Evolutionary conservation across 1,140 invertebrate species (phyloP).

Genomic region (Chrysomallon squamiferum): DNA sequence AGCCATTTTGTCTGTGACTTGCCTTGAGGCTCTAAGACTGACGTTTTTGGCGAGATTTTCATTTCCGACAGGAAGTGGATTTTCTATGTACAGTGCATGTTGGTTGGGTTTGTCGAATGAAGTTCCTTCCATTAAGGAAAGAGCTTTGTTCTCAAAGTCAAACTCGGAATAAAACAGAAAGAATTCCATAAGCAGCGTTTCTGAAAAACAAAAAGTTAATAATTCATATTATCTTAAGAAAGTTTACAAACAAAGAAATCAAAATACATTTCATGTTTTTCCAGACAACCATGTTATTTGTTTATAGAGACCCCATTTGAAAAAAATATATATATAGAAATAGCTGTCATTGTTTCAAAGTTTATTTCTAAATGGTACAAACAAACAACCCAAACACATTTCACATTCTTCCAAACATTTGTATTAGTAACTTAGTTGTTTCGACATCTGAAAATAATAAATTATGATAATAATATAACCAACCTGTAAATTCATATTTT

Average conservation of each 20-base stretch:
- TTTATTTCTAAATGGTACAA: neutral
- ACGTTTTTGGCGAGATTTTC: too few species aligned
- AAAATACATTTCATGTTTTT: neutral
- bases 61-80: too few species aligned
- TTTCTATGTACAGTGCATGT: neutral
- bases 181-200: neutral
- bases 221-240: neutral
- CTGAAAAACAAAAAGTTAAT: neutral
- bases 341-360: neutral
- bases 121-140: slow-evolving; percentile 3
- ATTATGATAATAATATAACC: too few species aligned
- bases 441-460: too few species aligned
- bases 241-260: neutral
- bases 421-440: too few species aligned
- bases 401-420: neutral
- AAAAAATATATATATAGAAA: neutral
- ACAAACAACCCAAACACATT: neutral
- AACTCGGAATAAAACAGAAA: slow-evolving; percentile 1
- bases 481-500: too few species aligned
- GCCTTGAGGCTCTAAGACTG: too few species aligned
- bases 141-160: neutral
- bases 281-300: neutral
- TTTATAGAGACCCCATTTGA: neutral
- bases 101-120: neutral
- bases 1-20: too few species aligned